Percentiles rank a stretch among this genome's conserved stretches.
Evolutionary conservation across 1,140 invertebrate genomes (phyloP).

Genomic region (Ptiloglossa arizonensis): DNA sequence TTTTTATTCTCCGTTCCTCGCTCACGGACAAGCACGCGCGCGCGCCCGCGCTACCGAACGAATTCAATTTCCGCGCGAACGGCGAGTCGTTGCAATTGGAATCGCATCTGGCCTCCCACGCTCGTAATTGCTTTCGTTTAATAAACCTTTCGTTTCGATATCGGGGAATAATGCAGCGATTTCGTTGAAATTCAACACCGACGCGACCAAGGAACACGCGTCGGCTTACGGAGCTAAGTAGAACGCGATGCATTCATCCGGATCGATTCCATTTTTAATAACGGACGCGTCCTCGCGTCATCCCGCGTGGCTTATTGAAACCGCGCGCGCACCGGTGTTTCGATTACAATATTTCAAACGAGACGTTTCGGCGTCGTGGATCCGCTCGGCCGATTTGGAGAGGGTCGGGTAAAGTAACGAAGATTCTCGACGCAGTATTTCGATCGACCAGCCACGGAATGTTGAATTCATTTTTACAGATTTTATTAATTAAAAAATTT

Average conservation of each 20-base stretch:
- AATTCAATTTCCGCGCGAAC: constrained; percentile 29
- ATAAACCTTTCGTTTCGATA: constrained; percentile 31
- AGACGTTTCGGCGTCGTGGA: neutral
- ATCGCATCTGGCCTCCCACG: constrained; percentile 19
- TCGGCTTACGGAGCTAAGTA: constrained; percentile 9
- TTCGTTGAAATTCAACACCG: constrained; percentile 24
- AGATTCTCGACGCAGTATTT: too few species aligned
- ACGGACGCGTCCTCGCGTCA: constrained; percentile 46
- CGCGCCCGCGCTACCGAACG: neutral
- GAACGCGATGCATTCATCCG: constrained; percentile 10
- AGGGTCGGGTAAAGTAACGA: too few species aligned
- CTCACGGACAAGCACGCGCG: too few species aligned
- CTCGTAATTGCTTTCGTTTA: constrained; percentile 45
- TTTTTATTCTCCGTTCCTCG: too few species aligned
- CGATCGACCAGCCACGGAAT: too few species aligned
- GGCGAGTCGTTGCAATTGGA: constrained; percentile 10
- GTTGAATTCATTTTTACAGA: too few species aligned
- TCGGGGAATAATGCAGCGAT: constrained; percentile 29
- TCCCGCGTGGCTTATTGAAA: constrained; percentile 23
- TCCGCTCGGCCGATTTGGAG: too few species aligned
- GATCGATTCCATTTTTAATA: constrained; percentile 53
- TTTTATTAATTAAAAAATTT: too few species aligned
- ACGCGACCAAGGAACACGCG: neutral
- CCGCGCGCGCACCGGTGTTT: constrained; percentile 32
- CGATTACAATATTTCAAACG: constrained; percentile 57